phyloP scores from a whole-genome alignment of 2,888 invertebrate species.

The Lasioglossum calceatum region DNA sequence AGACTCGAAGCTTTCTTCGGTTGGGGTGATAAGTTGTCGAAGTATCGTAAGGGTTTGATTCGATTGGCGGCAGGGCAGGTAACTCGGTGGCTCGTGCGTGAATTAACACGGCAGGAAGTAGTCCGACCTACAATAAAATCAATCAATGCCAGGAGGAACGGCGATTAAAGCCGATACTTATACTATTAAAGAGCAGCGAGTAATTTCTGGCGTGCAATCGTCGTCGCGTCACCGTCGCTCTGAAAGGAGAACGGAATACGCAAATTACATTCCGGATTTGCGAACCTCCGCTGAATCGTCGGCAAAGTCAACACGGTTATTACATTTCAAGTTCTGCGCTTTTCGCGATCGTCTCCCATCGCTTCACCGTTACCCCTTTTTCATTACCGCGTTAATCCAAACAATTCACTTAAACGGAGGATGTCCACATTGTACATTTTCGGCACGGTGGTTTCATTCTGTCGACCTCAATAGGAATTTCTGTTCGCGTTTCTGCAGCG shows the following conservation, averaged over 20 bases:
- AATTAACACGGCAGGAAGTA: neutral
- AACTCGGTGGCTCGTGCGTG: neutral
- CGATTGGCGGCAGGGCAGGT: neutral
- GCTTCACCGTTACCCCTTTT: neutral
- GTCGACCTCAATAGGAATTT: neutral
- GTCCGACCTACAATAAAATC: conserved; percentile 1
- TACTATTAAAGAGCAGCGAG: conserved; percentile 14
- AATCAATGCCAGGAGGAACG: neutral
- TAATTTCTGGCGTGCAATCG: conserved; percentile 19
- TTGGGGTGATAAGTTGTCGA: neutral
- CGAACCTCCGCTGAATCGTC: conserved; percentile 16
- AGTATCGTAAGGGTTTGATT: neutral
- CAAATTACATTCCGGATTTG: conserved; percentile 41
- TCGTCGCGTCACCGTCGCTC: neutral
- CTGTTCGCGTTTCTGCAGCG: neutral
- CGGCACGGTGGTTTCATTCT: neutral
- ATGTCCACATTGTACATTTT: neutral
- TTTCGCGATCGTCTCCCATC: conserved; percentile 1
- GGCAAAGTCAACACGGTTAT: conserved; percentile 25
- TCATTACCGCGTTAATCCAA: neutral
- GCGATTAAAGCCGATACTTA: neutral
- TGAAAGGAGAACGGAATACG: conserved; percentile 21
- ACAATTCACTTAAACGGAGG: neutral
- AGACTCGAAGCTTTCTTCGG: too few relatives aligned
- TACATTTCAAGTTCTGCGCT: conserved; percentile 26